Conservation (phyloP, 2,797 vertebrate species). For the Poeciliopsis paucimaculata region DNA sequence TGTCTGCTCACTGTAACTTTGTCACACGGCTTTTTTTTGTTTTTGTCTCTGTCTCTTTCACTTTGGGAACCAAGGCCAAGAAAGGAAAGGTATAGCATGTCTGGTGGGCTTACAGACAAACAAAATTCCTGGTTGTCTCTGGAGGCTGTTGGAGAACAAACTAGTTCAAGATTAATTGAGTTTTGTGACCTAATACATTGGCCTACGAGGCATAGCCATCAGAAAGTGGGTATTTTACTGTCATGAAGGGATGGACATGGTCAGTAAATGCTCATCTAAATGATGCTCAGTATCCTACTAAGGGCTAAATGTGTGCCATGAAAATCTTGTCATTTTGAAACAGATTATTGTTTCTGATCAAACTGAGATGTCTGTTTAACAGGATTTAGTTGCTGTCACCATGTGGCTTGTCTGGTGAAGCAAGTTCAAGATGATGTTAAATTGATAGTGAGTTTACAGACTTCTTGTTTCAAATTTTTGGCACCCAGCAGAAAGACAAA, state of each 20-base stretch:
- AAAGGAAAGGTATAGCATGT: constrained; percentile 23
- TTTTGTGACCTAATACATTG: background rate
- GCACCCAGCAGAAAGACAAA: background rate
- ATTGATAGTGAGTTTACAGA: background rate
- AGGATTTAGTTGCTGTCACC: too few species aligned
- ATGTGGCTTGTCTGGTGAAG: background rate
- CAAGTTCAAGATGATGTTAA: too few species aligned
- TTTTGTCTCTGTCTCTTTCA: constrained; percentile 45
- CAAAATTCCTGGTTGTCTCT: constrained; percentile 3
- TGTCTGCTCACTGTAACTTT: constrained; percentile 34
- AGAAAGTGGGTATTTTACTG: background rate
- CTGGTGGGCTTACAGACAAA: constrained; percentile 19
- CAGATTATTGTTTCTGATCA: too few species aligned
- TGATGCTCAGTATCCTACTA: background rate
- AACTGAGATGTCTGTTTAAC: too few species aligned
- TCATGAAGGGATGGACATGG: background rate
- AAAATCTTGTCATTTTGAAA: background rate
- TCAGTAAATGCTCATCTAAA: background rate
- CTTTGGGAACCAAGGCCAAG: constrained; percentile 21
- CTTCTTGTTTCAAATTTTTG: background rate
- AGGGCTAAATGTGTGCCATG: background rate
- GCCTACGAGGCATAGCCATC: background rate
- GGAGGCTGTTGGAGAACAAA: background rate
- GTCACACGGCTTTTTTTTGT: constrained; percentile 31
- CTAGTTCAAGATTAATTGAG: background rate